Conservation (phyloP, 2,888 invertebrate species). For the Scaptomyza tumidula region DNA sequence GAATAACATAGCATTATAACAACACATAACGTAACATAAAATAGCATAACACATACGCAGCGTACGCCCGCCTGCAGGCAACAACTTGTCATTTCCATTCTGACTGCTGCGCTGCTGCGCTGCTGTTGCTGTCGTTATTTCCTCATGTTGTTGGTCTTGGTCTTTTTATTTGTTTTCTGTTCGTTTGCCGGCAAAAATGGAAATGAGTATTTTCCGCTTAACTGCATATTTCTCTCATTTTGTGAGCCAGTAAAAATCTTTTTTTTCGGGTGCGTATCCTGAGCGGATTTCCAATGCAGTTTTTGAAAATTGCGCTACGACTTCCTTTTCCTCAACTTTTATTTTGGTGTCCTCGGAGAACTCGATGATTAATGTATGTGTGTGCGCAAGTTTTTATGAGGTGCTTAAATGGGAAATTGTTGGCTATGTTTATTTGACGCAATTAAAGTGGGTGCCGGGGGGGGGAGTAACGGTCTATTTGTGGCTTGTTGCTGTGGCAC, state of each 20-base stretch:
- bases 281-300: conserved; percentile 27
- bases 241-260: neutral
- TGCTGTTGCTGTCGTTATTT: conserved; percentile 5
- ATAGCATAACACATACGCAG: conserved; percentile 39
- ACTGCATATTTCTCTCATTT: conserved; percentile 20
- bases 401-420: conserved; percentile 22
- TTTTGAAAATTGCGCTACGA: conserved; percentile 6
- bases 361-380: conserved; percentile 1
- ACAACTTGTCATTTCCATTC: conserved; percentile 44
- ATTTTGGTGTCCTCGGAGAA: neutral
- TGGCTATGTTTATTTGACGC: conserved; percentile 34
- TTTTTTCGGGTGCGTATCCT: conserved; percentile 12
- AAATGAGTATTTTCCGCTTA: conserved; percentile 53
- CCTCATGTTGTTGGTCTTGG: neutral
- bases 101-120: conserved; percentile 1
- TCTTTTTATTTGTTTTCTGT: conserved; percentile 6
- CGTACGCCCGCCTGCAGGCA: conserved; percentile 36
- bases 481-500: conserved; percentile 5
- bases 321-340: neutral
- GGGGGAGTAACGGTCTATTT: neutral
- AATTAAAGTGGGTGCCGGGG: conserved; percentile 11
- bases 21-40: conserved; percentile 9
- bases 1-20: conserved; percentile 13
- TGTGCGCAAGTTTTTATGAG: conserved; percentile 4
- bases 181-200: conserved; percentile 41